Base-by-base conservation (phyloP, 2,888 invertebrate genomes). In the Synanthedon tipuliformis region DNA sequence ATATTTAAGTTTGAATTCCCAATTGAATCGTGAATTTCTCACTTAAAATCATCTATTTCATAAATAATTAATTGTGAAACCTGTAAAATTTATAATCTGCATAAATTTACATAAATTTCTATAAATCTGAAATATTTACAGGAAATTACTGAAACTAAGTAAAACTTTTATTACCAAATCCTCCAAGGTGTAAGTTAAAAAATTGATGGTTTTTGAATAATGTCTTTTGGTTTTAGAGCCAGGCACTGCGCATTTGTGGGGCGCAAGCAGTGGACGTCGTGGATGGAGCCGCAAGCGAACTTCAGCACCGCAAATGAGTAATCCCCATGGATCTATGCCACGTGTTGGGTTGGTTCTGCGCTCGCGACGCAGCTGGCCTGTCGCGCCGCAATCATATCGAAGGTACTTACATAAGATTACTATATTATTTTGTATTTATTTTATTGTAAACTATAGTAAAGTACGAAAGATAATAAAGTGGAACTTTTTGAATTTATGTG, bases 361-460 rank as follows among this genome's bases (percentile, higher is more conserved):
- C 52, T 92, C 92, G 49, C 83, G 93, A 23, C 81, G 93, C 50
- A 92, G 92, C 65, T 93, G 93, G 93, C 93, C 93, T 0, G 93
- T 92, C 40, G 93, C 93, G 4, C 93, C 93, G 16, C 89, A 90
- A 61, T 89, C 91, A 1, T 90, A 89, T 64, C 88, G 90, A 83
- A 92, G 92, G 92, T 92, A 77, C 23, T 1, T n/a, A 23, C 5
- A 23, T 23, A 23, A 23, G 13, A 13, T 45, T 45, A 12, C 15
- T 45, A 15, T 11, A 41, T 15, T 45, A 45, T 15, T 15, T 12
- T 45, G 4, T 45, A 3, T n/a, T 12, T n/a, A 4, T 41, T 12
- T n/a, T 41, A 41, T 18, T 18, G 18, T 27, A 27, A 27, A 34
- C 8, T 34, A 34, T 34, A 7, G 8, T 34, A 8, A 34, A 34